Conservation (phyloP, 2,888 invertebrate genomes). For the Pterobdella sp. region DNA sequence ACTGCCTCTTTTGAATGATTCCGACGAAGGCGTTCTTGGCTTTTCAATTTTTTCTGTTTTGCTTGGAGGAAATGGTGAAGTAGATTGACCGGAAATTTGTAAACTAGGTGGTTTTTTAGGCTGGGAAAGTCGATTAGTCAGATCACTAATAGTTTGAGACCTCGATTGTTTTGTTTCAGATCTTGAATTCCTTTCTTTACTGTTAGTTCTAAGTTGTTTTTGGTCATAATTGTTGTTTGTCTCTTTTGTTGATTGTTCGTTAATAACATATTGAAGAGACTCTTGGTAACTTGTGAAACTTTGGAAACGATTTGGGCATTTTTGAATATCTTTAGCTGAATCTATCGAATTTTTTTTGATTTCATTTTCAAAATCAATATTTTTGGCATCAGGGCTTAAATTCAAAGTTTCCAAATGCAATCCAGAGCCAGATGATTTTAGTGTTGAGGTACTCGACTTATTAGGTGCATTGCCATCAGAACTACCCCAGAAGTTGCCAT, state of each 20-base stretch:
- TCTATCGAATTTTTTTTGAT: neutral
- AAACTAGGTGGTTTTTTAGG: conserved; percentile 15
- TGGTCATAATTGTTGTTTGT: neutral
- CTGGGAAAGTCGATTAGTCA: conserved; percentile 23
- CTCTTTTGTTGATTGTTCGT: neutral
- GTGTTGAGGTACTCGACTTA: conserved; percentile 23
- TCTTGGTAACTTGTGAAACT: neutral
- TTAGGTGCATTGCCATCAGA: conserved; percentile 14
- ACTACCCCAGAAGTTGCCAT: neutral
- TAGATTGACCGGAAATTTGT: neutral
- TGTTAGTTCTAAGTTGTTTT: neutral
- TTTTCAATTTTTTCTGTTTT: neutral
- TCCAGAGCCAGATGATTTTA: conserved; percentile 20
- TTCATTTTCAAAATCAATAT: neutral
- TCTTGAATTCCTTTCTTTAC: neutral
- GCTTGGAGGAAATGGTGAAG: neutral
- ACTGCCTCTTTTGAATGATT: conserved; percentile 36
- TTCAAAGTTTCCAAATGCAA: conserved; percentile 11
- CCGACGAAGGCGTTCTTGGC: conserved; percentile 8
- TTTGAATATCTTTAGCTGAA: no score
- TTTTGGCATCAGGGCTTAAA: neutral
- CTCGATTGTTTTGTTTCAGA: conserved; percentile 5
- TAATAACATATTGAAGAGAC: neutral
- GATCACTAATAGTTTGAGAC: neutral
- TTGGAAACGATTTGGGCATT: no score